These are phyloP conservation scores for Bujurquina vittata DNA, from an alignment of 2,113 vertebrate genomes.

Conservation along the genomic window DNA sequence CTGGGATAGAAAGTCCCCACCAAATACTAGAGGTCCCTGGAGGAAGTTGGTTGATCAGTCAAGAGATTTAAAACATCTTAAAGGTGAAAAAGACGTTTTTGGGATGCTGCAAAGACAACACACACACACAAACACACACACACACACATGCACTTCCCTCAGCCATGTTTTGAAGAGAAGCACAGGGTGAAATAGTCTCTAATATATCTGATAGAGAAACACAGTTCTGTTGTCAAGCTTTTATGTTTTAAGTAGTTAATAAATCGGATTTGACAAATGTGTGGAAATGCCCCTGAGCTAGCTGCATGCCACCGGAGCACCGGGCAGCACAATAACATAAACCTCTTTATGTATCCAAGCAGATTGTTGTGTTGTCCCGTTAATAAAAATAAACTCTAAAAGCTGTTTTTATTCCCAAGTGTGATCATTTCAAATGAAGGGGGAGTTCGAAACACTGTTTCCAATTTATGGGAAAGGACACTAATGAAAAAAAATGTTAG, in stretches of 20 bases:
- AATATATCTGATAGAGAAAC: neutral
- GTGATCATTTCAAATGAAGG: neutral
- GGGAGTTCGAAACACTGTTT: neutral
- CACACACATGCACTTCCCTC: neutral
- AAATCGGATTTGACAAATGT: neutral
- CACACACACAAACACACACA: neutral
- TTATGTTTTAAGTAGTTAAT: neutral
- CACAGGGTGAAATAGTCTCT: fast-evolving
- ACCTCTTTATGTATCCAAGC: neutral
- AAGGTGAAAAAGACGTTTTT: neutral
- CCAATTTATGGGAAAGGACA: too few species aligned
- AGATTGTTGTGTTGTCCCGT: neutral
- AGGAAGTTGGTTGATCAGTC: neutral
- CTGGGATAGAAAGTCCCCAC: neutral
- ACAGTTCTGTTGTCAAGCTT: neutral
- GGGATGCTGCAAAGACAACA: neutral
- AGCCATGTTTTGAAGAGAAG: neutral
- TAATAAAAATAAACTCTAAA: neutral
- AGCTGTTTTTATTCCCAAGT: neutral
- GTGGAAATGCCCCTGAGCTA: neutral
- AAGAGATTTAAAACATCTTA: neutral
- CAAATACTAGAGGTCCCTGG: neutral
- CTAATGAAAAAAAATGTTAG: too few species aligned
- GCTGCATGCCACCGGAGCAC: neutral
- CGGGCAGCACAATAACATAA: neutral